Evolutionary conservation across 2,797 vertebrate species (phyloP), one percentile per base, ranked within the genome.

Genomic region (Phataginus tetradactyla): DNA sequence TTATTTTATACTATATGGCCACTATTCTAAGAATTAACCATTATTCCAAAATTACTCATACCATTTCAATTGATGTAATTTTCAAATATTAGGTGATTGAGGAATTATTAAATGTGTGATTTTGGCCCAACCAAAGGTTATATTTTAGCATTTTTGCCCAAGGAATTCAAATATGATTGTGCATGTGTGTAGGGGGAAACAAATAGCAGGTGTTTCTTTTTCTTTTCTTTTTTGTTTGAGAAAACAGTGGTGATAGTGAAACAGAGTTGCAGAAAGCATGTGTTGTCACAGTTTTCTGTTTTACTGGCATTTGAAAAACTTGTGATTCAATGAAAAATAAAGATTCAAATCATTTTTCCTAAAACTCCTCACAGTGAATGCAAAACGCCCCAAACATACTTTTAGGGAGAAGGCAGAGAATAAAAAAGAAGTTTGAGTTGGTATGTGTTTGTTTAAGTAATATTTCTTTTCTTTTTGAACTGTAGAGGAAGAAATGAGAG

Each of bases 281-380:
- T 68, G 23, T 37, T 74, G 34, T 88, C 74, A 74, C 25, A 63
- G 53, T 94, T 93, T 96, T 89, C 72, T 53, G 94, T 96, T 93
- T 86, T 74, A 78, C 25, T 92, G 72, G 37, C 25, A 17, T 78
- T 89, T 79, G 53, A 72, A 81, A 91, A 90, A 51, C 64, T 69
- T 92, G 90, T 0, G 55, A 90, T 74, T 86, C 53, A 72, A 57
- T 53, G 39, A 72, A 90, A 94, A 91, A 75, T 53, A 63, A 94
- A 51, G 37, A 90, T 25, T 49, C 53, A 91, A 84, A 81, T 91
- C 17, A 83, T 80, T 90, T 96, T 94, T 51, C 39, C 79, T 83
- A 55, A 85, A 69, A 69, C 18, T 57, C 34, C 20, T 42, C 42
- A 84, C 6, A 78, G 45, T 84, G 87, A 87, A 53, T 92, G 11